Percentiles rank a stretch among this genome's conserved stretches.
These are phyloP conservation scores for Hermodice carunculata DNA, from an alignment of 2,888 invertebrate species.

Conservation along the genomic window DNA sequence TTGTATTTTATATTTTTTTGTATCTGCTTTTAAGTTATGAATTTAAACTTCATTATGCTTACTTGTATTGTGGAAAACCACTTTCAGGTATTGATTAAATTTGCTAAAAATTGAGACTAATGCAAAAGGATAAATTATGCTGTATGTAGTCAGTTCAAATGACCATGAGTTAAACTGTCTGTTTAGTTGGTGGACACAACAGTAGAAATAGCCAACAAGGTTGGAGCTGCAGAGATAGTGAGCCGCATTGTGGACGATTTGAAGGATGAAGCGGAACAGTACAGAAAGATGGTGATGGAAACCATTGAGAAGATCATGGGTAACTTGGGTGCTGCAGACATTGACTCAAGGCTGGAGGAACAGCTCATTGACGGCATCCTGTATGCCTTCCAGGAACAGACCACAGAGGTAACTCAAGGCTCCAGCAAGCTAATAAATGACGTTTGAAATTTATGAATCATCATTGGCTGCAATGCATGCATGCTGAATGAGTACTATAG, in stretches of 20 bases:
- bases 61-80: too few relatives aligned
- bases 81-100: too few relatives aligned
- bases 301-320: conserved; percentile 99
- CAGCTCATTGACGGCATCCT: conserved; percentile 99
- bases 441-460: background rate
- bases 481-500: too few relatives aligned
- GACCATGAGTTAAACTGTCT: too few relatives aligned
- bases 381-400: conserved; percentile 99
- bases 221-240: conserved; percentile 99
- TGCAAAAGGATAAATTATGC: too few relatives aligned
- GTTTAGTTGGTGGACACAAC: conserved; percentile 94
- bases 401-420: conserved; percentile 84
- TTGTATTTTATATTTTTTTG: too few relatives aligned
- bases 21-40: too few relatives aligned
- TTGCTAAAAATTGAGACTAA: too few relatives aligned
- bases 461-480: too few relatives aligned
- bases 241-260: conserved; percentile 98
- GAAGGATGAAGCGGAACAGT: conserved; percentile 99
- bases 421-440: too few relatives aligned
- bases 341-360: conserved; percentile 97
- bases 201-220: conserved; percentile 99
- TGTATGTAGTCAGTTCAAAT: too few relatives aligned
- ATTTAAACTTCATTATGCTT: too few relatives aligned
- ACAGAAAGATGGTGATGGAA: conserved; percentile 99
- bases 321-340: conserved; percentile 96